phyloP scores from a whole-genome alignment of 1,140 invertebrate genomes.

The Neotoxoptera formosana region DNA sequence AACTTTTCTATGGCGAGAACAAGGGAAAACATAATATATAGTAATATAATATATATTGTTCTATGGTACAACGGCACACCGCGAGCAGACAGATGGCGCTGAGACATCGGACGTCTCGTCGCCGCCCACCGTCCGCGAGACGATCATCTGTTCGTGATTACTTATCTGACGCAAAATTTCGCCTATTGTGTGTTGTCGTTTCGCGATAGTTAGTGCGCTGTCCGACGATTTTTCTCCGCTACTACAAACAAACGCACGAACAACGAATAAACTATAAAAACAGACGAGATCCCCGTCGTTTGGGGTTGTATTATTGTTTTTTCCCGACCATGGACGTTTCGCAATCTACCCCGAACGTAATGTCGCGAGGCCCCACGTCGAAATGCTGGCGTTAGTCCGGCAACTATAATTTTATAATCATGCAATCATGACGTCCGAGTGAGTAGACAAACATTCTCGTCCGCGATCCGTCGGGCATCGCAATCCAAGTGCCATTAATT shows the following conservation, averaged over 20 bases:
- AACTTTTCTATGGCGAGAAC: neutral
- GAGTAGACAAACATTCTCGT: neutral
- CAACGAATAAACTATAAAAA: neutral
- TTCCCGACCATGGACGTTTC: neutral
- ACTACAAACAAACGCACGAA: neutral
- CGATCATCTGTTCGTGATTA: constrained; percentile 54
- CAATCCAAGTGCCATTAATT: neutral
- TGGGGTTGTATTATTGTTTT: neutral
- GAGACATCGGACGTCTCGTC: neutral
- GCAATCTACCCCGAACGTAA: neutral
- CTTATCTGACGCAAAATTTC: constrained; percentile 48
- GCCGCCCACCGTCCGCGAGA: neutral
- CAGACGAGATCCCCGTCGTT: neutral
- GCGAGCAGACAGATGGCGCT: constrained; percentile 41
- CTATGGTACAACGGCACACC: too few species aligned
- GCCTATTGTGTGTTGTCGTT: constrained; percentile 47
- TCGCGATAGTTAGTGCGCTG: neutral
- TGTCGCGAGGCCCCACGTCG: neutral
- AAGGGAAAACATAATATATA: too few species aligned
- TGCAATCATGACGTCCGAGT: constrained; percentile 31
- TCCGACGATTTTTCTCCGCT: neutral
- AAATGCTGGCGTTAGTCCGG: neutral
- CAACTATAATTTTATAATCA: neutral
- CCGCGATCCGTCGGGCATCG: neutral
- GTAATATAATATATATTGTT: too few species aligned